Evolutionary conservation across 2,113 vertebrate genomes (phyloP).

Genomic region (Odontophorus gujanensis): DNA sequence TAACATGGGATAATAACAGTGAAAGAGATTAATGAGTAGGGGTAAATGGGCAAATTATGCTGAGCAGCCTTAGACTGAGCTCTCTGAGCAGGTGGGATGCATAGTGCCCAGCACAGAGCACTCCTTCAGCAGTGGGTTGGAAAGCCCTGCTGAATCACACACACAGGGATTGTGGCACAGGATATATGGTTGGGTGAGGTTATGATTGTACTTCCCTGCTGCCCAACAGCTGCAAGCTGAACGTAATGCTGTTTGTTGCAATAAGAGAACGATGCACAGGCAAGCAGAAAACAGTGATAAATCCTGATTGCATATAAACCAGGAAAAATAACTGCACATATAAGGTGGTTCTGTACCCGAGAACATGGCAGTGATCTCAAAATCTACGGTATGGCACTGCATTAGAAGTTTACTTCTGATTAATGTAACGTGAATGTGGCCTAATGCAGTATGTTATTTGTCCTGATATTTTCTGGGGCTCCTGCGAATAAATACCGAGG

Average conservation of each 20-base stretch:
- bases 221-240: neutral
- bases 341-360: neutral
- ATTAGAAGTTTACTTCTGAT: neutral
- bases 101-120: neutral
- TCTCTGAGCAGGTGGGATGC: neutral
- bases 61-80: neutral
- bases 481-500: neutral
- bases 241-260: neutral
- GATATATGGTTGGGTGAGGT: neutral
- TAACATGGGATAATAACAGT: neutral
- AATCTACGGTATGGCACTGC: neutral
- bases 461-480: constrained; percentile 16
- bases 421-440: constrained; percentile 19
- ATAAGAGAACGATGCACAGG: neutral
- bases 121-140: neutral
- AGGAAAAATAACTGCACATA: neutral
- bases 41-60: neutral
- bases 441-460: constrained; percentile 3
- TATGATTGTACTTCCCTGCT: neutral
- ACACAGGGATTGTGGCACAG: neutral
- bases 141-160: neutral
- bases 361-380: neutral
- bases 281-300: neutral
- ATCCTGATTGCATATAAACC: neutral
- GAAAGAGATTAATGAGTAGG: neutral